A percentile compares a stretch with the other conserved stretches of the same genome.
Evolutionary conservation across 1,140 invertebrate species (phyloP).

Genomic region (Danaus plexippus): DNA sequence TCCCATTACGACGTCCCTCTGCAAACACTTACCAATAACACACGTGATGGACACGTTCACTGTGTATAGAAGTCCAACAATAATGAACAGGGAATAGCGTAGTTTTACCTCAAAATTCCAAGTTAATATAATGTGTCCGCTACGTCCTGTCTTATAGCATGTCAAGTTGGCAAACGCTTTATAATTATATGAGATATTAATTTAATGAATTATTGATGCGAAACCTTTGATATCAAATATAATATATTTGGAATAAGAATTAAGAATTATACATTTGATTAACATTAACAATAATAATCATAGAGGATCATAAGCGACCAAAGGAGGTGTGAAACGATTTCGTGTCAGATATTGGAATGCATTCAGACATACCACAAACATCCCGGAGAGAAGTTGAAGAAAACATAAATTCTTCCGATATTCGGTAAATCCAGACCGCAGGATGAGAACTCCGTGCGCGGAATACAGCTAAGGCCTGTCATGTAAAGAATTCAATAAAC

Average conservation of each 20-base stretch:
- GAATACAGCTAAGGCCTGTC: conserved; percentile 30
- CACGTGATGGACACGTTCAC: conserved; percentile 8
- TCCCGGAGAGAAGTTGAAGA: conserved; percentile 31
- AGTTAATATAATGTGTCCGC: neutral
- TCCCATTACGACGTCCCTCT: conserved; percentile 35
- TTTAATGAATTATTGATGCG: too few relatives aligned
- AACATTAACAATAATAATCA: too few relatives aligned
- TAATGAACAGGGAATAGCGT: conserved; percentile 7
- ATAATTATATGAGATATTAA: too few relatives aligned
- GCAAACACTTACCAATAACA: conserved; percentile 20
- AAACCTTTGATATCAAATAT: too few relatives aligned
- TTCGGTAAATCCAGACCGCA: conserved; percentile 50
- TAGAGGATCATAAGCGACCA: too few relatives aligned
- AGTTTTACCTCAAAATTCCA: conserved; percentile 7
- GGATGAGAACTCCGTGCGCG: conserved; percentile 22
- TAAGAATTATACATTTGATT: too few relatives aligned
- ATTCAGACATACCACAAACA: conserved; percentile 28
- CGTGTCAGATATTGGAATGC: conserved; percentile 1
- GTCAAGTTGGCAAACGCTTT: too few relatives aligned
- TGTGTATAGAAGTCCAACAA: too few relatives aligned
- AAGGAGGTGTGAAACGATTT: too few relatives aligned
- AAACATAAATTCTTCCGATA: conserved; percentile 55
- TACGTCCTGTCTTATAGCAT: too few relatives aligned
- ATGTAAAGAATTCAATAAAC: conserved; percentile 59
- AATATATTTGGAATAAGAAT: too few relatives aligned